Base-by-base conservation (phyloP, 2,113 vertebrate species). In the zebrafish (Danio rerio) region DNA sequence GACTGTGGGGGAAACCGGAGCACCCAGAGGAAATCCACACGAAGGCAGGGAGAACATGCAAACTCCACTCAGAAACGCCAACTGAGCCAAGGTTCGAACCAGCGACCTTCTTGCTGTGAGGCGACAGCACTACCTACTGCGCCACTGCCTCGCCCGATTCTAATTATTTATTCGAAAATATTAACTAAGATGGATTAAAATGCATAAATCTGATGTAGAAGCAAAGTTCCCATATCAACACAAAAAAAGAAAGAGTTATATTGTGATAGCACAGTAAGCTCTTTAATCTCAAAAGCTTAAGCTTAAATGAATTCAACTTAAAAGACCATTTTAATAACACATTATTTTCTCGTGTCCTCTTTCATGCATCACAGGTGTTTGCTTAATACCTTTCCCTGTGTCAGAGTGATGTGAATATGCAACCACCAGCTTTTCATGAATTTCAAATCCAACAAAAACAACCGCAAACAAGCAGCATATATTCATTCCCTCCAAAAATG, bases 361-460 rank as follows among this genome's bases (percentile, higher is more conserved):
- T 59, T 45, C 42, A 76, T 15, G 5, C 65, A 68, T 47, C 45
- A 5, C 66, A 69, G 43, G 42, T 61, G 40, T 75, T 59, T 75
- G 40, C n/a, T 42, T 75, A 20, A 58, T 75, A 75, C 10, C 40
- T 18, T 12, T 58, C 45, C 9, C 55, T 20, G 59, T 59, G 55
- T 42, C 71, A 47, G 55, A 76, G 10, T 76, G 42, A 9, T 2
- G 56, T 76, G 56, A 76, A 76, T 61, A 61, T 76, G 73, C 42
- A 59, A 45, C 53, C 55, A 58, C 55, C 55, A 76, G 73, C 73
- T 13, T 61, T 59, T 47, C 73, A 76, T 76, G 55, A 76, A 76
- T 76, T 47, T 76, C 9, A 20, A 74, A 76, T n/a, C n/a, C n/a
- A n/a, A 15, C 55, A 9, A 76, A 61, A 61, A 63, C 58, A 77